A percentile compares a stretch with the other conserved stretches of the same genome.
Conservation (phyloP, 2,888 invertebrate genomes). For the Cheilosia impressa region DNA sequence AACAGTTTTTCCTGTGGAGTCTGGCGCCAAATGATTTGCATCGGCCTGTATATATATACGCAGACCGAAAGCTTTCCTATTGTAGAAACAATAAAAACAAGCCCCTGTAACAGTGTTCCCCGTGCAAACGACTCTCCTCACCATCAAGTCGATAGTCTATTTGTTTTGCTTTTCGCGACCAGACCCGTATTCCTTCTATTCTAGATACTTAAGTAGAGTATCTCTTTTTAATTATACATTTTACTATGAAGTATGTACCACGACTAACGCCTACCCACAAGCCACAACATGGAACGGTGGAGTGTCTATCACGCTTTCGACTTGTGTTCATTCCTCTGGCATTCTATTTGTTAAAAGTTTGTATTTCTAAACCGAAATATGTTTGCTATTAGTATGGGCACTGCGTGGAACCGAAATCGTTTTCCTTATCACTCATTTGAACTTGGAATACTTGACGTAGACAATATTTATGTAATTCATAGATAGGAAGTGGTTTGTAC, state of each 20-base stretch:
- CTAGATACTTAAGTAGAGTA: not conserved
- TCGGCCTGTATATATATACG: too few species aligned
- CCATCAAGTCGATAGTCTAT: constrained; percentile 5
- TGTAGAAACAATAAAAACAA: too few species aligned
- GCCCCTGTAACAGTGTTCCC: too few species aligned
- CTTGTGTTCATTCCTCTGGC: constrained; percentile 24
- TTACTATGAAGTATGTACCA: not conserved
- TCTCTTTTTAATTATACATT: not conserved
- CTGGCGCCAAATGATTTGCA: too few species aligned
- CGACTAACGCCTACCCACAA: constrained; percentile 5
- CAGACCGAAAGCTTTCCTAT: too few species aligned
- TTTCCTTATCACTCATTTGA: constrained; percentile 41
- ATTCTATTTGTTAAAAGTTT: constrained; percentile 7
- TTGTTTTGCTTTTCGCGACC: not conserved
- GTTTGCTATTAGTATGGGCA: not conserved
- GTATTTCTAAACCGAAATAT: not conserved
- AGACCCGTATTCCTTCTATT: not conserved
- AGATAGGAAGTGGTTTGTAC: too few species aligned
- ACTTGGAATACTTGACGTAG: constrained; percentile 27
- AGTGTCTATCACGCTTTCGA: constrained; percentile 45
- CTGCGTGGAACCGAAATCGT: not conserved
- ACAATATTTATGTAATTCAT: too few species aligned
- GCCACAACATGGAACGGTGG: not conserved
- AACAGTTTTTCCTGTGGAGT: too few species aligned
- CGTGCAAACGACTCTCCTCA: not conserved